A percentile compares a stretch with the other conserved stretches of the same genome.
phyloP scores from a whole-genome alignment of 1,140 invertebrate species.

The Papilio polytes region DNA sequence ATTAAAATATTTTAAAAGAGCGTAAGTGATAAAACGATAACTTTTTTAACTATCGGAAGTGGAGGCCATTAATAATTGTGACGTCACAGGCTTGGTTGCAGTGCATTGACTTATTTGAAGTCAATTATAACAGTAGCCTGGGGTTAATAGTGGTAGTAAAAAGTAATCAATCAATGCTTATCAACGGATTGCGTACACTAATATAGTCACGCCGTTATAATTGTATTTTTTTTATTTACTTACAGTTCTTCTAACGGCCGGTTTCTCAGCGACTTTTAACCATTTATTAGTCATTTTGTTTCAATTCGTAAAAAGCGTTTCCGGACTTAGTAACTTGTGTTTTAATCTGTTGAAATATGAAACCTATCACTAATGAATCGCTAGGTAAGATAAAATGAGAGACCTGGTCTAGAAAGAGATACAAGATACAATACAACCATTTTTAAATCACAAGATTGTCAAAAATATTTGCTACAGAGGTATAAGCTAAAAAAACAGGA shows the following conservation, averaged over 20 bases:
- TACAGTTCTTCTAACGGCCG: neutral
- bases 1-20: constrained; percentile 35
- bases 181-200: constrained; percentile 49
- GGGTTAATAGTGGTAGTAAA: constrained; percentile 58
- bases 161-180: constrained; percentile 67
- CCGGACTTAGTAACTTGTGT: no score
- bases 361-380: no score
- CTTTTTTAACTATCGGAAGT: constrained; percentile 57
- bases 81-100: constrained; percentile 46
- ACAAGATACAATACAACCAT: no score
- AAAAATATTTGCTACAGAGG: no score
- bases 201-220: neutral
- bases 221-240: neutral
- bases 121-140: constrained; percentile 60
- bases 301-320: no score
- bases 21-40: constrained; percentile 48
- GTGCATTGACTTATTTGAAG: constrained; percentile 51
- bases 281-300: no score
- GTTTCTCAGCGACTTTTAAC: no score
- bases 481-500: no score
- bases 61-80: constrained; percentile 55
- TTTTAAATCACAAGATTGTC: no score
- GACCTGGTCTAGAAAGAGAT: no score
- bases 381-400: no score
- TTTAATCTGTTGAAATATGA: no score